A percentile compares a stretch with the other conserved stretches of the same genome.
phyloP scores from a whole-genome alignment of 2,888 invertebrate species.

The Lordiphosa fenestrarum region DNA sequence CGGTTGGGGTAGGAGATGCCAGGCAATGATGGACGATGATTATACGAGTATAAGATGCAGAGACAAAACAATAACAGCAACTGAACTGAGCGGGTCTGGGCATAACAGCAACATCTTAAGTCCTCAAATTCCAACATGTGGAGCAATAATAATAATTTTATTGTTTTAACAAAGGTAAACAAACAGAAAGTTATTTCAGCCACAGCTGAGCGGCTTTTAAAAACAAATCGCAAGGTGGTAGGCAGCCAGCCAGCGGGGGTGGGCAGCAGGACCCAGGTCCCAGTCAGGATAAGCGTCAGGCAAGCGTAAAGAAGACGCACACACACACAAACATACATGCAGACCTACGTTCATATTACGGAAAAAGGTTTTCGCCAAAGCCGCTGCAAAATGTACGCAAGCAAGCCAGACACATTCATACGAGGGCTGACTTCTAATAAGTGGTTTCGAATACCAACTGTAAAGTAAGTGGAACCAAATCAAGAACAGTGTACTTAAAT shows the following conservation, averaged over 20 bases:
- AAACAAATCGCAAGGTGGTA: constrained; percentile 67
- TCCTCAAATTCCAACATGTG: constrained; percentile 76
- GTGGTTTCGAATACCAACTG: no score
- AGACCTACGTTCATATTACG: constrained; percentile 20
- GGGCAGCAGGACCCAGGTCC: constrained; percentile 9
- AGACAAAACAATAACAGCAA: constrained; percentile 6
- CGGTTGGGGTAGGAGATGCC: constrained; percentile 34
- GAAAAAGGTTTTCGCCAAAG: constrained; percentile 60
- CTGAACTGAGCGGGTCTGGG: constrained; percentile 3
- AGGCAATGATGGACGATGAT: constrained; percentile 68
- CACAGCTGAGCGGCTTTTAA: constrained; percentile 74
- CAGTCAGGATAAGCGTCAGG: constrained; percentile 67
- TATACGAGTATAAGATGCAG: constrained; percentile 42
- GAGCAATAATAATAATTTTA: constrained; percentile 78
- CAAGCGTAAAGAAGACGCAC: constrained; percentile 56
- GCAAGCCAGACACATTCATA: constrained; percentile 20
- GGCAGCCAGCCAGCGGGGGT: constrained; percentile 23
- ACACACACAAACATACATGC: not conserved
- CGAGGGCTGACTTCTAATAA: no score
- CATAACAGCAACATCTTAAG: constrained; percentile 60
- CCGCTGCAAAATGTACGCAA: constrained; percentile 41
- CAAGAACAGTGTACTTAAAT: no score
- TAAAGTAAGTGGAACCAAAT: no score
- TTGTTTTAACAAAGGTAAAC: constrained; percentile 77
- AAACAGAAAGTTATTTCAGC: constrained; percentile 74